Evolutionary conservation across 1,140 invertebrate species (phyloP).

Genomic region (Antheraea pernyi): DNA sequence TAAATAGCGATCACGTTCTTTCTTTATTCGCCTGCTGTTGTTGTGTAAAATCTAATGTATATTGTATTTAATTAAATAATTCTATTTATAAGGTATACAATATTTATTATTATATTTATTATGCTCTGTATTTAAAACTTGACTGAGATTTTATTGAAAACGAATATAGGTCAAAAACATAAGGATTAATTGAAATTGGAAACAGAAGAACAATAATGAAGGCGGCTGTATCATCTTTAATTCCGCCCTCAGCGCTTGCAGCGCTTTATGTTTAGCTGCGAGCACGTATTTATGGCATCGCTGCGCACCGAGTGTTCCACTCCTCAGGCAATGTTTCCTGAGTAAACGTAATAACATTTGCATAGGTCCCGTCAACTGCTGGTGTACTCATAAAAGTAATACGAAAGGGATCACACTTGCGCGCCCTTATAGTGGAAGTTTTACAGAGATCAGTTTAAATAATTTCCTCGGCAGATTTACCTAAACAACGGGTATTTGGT

Average conservation of each 20-base stretch:
- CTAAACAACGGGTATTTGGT: conserved; percentile 33
- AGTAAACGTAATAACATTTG: conserved; percentile 56
- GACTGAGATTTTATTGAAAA: no score
- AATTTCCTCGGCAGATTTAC: conserved; percentile 37
- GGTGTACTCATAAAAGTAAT: conserved; percentile 51
- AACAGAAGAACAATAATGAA: not conserved
- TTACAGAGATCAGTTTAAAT: conserved; percentile 43
- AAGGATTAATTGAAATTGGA: conserved; percentile 12
- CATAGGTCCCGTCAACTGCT: conserved; percentile 52
- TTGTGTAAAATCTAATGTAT: no score
- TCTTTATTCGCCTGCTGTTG: no score
- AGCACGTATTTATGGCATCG: conserved; percentile 1
- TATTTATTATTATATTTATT: no score
- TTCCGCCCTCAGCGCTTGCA: not conserved
- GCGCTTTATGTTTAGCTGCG: not conserved
- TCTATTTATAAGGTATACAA: no score
- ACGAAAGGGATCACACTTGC: conserved; percentile 50
- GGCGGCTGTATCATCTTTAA: not conserved
- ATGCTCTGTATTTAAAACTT: no score
- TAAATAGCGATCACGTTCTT: no score
- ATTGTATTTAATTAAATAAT: no score
- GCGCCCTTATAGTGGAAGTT: conserved; percentile 49
- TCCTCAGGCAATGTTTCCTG: conserved; percentile 33
- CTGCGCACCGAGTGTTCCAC: conserved; percentile 10
- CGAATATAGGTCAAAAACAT: no score